Conservation (phyloP, 2,888 invertebrate species). For the Microplitis deprimator region DNA sequence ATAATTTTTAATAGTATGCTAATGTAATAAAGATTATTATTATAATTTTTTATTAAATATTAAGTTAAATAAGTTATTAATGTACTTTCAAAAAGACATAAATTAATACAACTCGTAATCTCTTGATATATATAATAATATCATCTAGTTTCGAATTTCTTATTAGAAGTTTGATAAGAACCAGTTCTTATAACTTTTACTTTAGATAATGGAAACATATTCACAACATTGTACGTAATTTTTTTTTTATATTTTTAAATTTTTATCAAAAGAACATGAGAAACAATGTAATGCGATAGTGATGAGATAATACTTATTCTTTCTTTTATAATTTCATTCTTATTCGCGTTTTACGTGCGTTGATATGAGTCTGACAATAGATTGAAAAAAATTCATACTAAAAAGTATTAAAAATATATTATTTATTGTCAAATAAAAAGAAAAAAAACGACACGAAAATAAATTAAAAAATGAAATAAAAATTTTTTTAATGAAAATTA, state of each 20-base stretch:
- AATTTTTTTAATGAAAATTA: background rate
- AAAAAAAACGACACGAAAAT: too few relatives aligned
- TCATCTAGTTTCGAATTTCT: background rate
- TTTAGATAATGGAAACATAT: background rate
- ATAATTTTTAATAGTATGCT: background rate
- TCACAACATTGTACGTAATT: background rate
- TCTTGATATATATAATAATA: background rate
- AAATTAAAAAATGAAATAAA: too few relatives aligned
- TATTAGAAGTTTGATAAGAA: background rate
- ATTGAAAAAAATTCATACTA: too few relatives aligned
- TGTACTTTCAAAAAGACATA: background rate
- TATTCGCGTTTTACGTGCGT: too few relatives aligned
- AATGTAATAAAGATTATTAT: background rate
- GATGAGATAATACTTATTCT: background rate
- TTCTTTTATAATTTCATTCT: too few relatives aligned
- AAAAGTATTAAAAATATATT: too few relatives aligned
- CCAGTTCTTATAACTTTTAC: background rate
- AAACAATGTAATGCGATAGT: constrained; percentile 10
- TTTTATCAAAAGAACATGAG: background rate
- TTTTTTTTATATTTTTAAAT: too few relatives aligned
- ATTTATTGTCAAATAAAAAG: too few relatives aligned
- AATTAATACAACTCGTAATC: background rate
- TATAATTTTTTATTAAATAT: background rate
- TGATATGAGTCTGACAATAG: too few relatives aligned
- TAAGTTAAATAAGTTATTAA: background rate